These are phyloP conservation scores for Tetrapedia diversipes DNA, from an alignment of 2,888 invertebrate species.

Conservation along the genomic window DNA sequence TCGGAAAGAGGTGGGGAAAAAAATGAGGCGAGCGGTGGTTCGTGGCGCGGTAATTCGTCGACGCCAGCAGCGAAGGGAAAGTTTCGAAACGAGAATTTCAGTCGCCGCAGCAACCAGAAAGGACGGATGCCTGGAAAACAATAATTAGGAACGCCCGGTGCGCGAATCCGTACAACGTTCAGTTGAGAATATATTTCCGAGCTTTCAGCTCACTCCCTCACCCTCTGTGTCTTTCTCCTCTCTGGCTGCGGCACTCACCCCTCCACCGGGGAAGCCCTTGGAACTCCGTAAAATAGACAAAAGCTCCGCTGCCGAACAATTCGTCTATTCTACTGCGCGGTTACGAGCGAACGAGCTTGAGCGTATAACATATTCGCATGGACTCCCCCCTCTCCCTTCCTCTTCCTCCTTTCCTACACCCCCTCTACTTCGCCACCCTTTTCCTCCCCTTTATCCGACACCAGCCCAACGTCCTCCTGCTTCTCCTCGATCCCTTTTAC, in stretches of 20 bases:
- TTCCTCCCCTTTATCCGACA: slow-evolving; percentile 50
- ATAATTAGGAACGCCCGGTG: slow-evolving; percentile 79
- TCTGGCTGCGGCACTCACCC: slow-evolving; percentile 44
- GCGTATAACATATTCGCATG: slow-evolving; percentile 77
- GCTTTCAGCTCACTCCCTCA: slow-evolving; percentile 72
- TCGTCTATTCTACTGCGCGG: slow-evolving; percentile 80
- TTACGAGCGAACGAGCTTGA: slow-evolving; percentile 79
- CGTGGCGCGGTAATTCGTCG: slow-evolving; percentile 50
- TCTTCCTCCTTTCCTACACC: slow-evolving; percentile 8
- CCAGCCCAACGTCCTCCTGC: slow-evolving; percentile 40
- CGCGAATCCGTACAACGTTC: slow-evolving; percentile 79
- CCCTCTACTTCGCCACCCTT: slow-evolving; percentile 20
- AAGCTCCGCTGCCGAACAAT: slow-evolving; percentile 80
- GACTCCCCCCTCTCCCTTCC: slow-evolving; percentile 45
- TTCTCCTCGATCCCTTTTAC: slow-evolving; percentile 57
- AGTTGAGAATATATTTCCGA: slow-evolving; percentile 80
- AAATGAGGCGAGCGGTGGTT: slow-evolving; percentile 34
- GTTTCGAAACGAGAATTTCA: slow-evolving; percentile 71
- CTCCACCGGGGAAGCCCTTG: slow-evolving; percentile 80
- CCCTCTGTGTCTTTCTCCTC: slow-evolving; percentile 37
- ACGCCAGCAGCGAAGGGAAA: slow-evolving; percentile 59
- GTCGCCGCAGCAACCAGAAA: slow-evolving; percentile 69
- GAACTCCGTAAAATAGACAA: slow-evolving; percentile 82
- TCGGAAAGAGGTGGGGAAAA: slow-evolving; percentile 31
- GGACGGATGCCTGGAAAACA: slow-evolving; percentile 76